Evolutionary conservation across 2,797 vertebrate species (phyloP).

Genomic region (Myioborus melanocephalus): DNA sequence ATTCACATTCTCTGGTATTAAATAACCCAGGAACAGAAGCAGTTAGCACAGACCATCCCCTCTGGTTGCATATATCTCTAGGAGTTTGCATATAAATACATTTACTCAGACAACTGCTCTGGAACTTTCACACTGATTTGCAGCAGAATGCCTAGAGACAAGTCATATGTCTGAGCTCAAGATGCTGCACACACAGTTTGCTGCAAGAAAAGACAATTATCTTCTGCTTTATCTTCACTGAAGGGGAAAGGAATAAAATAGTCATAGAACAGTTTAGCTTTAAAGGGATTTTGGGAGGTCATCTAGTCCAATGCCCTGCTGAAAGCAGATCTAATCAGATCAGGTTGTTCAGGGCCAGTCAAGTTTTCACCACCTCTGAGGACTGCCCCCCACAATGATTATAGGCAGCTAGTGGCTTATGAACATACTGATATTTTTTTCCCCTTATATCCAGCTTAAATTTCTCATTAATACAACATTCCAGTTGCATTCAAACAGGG

Average conservation of each 20-base stretch:
- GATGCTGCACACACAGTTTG: background rate
- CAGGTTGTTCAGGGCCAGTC: background rate
- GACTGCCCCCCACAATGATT: background rate
- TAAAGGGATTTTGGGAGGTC: background rate
- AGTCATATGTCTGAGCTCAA: background rate
- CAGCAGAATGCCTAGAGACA: background rate
- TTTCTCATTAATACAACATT: background rate
- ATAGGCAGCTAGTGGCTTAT: background rate
- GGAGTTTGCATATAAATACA: background rate
- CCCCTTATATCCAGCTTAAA: background rate
- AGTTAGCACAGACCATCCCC: background rate
- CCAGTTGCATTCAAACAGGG: background rate
- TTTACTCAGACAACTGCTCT: background rate
- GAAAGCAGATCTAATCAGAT: background rate
- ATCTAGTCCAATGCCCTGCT: background rate
- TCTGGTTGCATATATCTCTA: background rate
- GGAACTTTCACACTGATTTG: background rate
- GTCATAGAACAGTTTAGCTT: background rate
- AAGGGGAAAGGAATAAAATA: background rate
- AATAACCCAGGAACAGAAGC: background rate
- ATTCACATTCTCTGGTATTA: background rate
- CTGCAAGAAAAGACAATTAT: background rate
- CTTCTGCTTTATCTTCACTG: background rate
- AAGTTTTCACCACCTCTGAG: background rate
- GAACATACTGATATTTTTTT: background rate